These are phyloP conservation scores for Callithrix jacchus DNA, from an alignment of 2,113 vertebrate species.

Conservation along the genomic window DNA sequence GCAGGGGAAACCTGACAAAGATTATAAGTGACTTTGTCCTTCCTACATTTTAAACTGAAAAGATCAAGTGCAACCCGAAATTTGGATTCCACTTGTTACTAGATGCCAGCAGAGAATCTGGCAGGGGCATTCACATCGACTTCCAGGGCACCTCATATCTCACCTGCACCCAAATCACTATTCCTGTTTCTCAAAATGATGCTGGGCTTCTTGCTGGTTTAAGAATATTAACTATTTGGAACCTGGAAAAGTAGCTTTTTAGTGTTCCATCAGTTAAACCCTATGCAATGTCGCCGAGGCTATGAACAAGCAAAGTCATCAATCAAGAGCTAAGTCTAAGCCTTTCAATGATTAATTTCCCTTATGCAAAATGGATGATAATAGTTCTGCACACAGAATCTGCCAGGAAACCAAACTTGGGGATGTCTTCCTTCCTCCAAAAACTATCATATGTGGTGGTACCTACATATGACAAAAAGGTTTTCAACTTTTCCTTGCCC, in stretches of 20 bases:
- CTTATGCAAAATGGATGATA: neutral
- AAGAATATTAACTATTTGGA: neutral
- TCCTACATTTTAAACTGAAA: neutral
- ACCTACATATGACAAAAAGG: neutral
- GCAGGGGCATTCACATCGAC: neutral
- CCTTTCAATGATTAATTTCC: neutral
- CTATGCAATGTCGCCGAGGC: neutral
- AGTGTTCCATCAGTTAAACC: neutral
- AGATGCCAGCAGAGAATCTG: neutral
- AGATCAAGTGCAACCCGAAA: neutral
- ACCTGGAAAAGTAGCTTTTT: neutral
- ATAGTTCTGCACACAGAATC: neutral
- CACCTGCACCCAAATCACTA: neutral
- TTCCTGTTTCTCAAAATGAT: neutral
- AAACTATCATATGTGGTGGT: neutral
- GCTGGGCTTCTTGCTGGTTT: neutral
- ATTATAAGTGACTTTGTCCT: neutral
- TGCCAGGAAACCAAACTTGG: neutral
- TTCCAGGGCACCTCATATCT: accelerated
- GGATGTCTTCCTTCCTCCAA: neutral
- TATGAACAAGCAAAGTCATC: neutral
- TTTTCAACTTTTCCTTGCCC: neutral
- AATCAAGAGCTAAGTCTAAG: neutral
- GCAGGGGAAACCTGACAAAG: neutral
- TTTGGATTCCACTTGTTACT: neutral